Base-by-base conservation (phyloP, 1,140 invertebrate genomes). In the Pinna nobilis region DNA sequence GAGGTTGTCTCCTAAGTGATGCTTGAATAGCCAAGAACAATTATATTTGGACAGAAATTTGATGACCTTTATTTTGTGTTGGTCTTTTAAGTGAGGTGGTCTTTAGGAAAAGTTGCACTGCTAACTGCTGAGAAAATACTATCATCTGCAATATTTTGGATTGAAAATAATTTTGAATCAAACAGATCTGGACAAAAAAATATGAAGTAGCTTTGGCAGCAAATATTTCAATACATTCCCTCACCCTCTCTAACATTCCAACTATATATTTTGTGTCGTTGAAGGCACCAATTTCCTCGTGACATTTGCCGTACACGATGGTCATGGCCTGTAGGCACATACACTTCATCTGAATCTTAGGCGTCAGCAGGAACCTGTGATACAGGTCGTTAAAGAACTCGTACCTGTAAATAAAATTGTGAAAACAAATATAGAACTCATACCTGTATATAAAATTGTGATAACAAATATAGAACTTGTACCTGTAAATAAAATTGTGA, bases 331-430 rank as follows among this genome's bases (percentile, higher is more conserved):
- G 96, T 35, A 99, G 90, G 87, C 98, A 99, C 93, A 98, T 95
- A 84, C 94, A 94, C 82, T 95, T 95, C 96, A 99, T 94, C 91
- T 96, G 94, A 89, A 95, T 91, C 92, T 97, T 93, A 87, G 94
- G 93, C 13, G 95, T 95, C 53, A 98, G 92, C 76, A 99, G 91
- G 87, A 99, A 99, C 74, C 97, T 93, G 88, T 99, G 97, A 88
- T 99, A 99, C 7, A 99, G 91, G 87, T 99, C 97, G 90, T 99
- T 98, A 91, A 99, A 99, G 90, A 99, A 99, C 88, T 98, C 96
- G 86, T 96, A 94, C 3, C 88, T 89, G 77, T 11, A 78, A 79
- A 55, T 30, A 69, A 44, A n/a, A 44, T 13, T 44, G 41, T 44
- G n/a, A 11, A 44, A 1, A n/a, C n/a, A 13, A n/a, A 11, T 13